phyloP scores from a whole-genome alignment of 2,888 invertebrate species.

The Fissipunctia ypsillon region DNA sequence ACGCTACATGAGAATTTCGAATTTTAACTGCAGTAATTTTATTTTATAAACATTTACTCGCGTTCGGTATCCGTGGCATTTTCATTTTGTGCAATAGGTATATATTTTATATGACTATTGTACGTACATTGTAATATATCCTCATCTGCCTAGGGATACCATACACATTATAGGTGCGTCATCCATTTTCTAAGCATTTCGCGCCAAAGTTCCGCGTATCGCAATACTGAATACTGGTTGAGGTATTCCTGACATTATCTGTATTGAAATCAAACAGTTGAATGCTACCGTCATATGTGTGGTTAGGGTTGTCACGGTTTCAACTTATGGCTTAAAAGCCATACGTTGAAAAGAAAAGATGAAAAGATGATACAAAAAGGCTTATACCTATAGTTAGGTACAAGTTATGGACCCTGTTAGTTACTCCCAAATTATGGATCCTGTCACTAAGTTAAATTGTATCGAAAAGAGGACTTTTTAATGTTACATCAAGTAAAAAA shows the following conservation, averaged over 20 bases:
- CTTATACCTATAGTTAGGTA: too few species aligned
- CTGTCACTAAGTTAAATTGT: too few species aligned
- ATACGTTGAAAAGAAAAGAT: too few species aligned
- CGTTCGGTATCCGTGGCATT: background rate
- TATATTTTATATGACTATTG: background rate
- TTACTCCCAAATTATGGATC: too few species aligned
- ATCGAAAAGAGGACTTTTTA: too few species aligned
- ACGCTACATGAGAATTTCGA: too few species aligned
- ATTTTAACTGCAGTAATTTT: too few species aligned
- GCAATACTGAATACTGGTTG: constrained; percentile 16
- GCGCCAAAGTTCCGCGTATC: constrained; percentile 14
- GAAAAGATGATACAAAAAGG: too few species aligned
- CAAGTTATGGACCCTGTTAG: too few species aligned
- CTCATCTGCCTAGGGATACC: background rate
- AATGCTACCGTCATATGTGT: constrained; percentile 14
- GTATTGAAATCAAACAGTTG: constrained; percentile 55
- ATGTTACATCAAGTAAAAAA: too few species aligned
- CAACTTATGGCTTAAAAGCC: too few species aligned
- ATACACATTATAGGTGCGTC: background rate
- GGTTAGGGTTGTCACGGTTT: constrained; percentile 34
- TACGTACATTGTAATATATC: background rate
- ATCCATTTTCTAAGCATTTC: constrained; percentile 32
- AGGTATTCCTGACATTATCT: constrained; percentile 49
- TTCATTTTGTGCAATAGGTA: background rate
- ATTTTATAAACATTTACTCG: too few species aligned